phyloP scores from a whole-genome alignment of 2,797 vertebrate species.

The Semaprochilodus insignis region DNA sequence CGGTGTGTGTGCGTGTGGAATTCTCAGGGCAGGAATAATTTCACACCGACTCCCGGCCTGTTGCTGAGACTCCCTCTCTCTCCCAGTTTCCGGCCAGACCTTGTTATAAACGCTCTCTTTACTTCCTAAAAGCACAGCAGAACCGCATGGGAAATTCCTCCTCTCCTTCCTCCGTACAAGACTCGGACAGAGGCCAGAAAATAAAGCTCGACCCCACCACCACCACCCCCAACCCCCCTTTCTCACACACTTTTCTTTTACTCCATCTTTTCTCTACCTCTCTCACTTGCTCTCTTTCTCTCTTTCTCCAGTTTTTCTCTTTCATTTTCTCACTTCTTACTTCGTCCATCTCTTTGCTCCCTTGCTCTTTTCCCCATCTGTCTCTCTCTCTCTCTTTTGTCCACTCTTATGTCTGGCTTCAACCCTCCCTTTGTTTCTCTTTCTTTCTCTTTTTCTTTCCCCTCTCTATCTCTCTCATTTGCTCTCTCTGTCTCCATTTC shows the following conservation, averaged over 20 bases:
- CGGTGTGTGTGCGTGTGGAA: slow-evolving; percentile 37
- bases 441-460: background rate
- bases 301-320: background rate
- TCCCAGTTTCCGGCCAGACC: slow-evolving; percentile 42
- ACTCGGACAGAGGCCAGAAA: slow-evolving; percentile 42
- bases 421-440: background rate
- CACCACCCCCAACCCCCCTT: background rate
- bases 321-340: background rate
- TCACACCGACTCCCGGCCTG: slow-evolving; percentile 52
- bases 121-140: slow-evolving; percentile 57
- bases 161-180: slow-evolving; percentile 46
- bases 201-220: slow-evolving; percentile 37
- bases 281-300: background rate
- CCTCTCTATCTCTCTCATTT: background rate
- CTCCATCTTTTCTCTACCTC: background rate
- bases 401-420: background rate
- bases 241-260: background rate
- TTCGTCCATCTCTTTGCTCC: background rate
- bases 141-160: slow-evolving; percentile 60
- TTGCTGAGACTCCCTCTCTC: slow-evolving; percentile 39
- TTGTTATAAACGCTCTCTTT: slow-evolving; percentile 52
- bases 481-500: background rate
- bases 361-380: background rate
- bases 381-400: background rate
- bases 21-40: slow-evolving; percentile 54